These are phyloP conservation scores for Phymorhynchus buccinoides DNA, from an alignment of 1,140 invertebrate species.

Conservation along the genomic window DNA sequence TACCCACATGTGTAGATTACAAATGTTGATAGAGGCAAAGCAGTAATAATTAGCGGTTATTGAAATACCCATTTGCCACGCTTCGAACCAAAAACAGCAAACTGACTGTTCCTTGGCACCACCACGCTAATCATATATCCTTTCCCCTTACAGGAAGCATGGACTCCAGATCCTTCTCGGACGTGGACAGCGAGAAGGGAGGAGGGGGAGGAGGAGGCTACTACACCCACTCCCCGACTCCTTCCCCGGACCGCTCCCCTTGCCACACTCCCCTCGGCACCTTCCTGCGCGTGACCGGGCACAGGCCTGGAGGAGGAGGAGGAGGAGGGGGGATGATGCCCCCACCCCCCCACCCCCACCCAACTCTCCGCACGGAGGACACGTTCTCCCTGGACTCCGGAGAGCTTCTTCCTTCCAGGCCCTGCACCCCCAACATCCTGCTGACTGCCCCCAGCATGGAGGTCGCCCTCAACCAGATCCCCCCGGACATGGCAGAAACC, in stretches of 20 bases:
- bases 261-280: conserved; percentile 2
- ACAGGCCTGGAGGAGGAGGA: too few species aligned
- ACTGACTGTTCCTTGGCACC: too few species aligned
- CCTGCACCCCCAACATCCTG: conserved; percentile 36
- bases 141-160: too few species aligned
- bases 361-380: conserved; percentile 24
- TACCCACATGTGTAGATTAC: too few species aligned
- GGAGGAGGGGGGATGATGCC: too few species aligned
- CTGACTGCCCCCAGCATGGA: conserved; percentile 22
- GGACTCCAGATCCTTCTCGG: conserved; percentile 23
- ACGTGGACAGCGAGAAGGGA: conserved; percentile 22
- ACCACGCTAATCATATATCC: too few species aligned
- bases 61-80: too few species aligned
- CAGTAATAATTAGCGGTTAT: too few species aligned
- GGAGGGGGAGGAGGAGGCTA: too few species aligned
- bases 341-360: background rate
- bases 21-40: too few species aligned
- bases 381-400: conserved; percentile 21
- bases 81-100: too few species aligned
- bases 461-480: background rate
- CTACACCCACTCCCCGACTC: background rate
- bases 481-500: background rate
- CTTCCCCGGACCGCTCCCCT: conserved; percentile 9
- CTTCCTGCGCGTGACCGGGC: conserved; percentile 14
- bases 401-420: background rate